Percentiles rank a stretch among this genome's conserved stretches.
Conservation (phyloP, 2,888 invertebrate species). For the Pocota personata region DNA sequence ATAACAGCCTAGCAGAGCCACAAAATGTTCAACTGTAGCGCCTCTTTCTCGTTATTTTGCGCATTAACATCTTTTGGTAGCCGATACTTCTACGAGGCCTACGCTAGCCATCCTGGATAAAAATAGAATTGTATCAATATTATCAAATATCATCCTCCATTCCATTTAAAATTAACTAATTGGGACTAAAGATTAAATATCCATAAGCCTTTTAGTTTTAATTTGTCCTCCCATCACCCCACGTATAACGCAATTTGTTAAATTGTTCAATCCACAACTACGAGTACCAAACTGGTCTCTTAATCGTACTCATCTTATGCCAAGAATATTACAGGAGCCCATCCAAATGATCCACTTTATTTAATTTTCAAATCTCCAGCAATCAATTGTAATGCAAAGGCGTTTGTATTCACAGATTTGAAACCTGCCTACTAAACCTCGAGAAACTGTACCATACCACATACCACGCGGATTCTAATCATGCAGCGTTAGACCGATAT, state of each 20-base stretch:
- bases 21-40: no score
- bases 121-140: no score
- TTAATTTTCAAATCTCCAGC: constrained; percentile 18
- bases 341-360: background rate
- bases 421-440: constrained; percentile 7
- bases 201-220: background rate
- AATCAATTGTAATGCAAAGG: constrained; percentile 24
- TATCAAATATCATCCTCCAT: no score
- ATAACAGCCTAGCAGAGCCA: no score
- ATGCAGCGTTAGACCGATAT: constrained; percentile 21
- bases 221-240: constrained; percentile 8
- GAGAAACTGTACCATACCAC: constrained; percentile 15
- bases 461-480: constrained; percentile 44
- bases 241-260: background rate
- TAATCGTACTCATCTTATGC: constrained; percentile 10
- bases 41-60: no score
- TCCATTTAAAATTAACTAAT: background rate
- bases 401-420: constrained; percentile 2
- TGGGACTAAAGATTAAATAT: background rate
- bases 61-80: no score
- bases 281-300: background rate
- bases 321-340: background rate
- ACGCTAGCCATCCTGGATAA: no score
- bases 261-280: background rate
- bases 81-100: no score